Evolutionary conservation across 1,140 invertebrate genomes (phyloP), one percentile per base, ranked within the genome.

Genomic region (Polypedilum pembai): DNA sequence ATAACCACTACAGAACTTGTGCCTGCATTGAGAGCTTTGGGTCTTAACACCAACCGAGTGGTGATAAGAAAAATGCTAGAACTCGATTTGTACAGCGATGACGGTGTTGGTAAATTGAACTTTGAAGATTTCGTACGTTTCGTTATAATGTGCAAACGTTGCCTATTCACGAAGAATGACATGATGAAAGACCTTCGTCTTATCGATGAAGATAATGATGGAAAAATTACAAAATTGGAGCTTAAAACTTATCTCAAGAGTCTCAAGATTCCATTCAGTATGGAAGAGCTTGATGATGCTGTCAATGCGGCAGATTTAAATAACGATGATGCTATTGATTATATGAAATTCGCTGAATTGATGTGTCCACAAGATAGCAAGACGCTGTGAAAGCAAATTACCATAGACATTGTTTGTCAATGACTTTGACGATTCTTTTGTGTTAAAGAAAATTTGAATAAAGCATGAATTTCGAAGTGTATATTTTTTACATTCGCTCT

Each of bases 201-300:
- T 10, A 69, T 69, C 12, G 65, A 69, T 69, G 5, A 10, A 69
- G 18, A 69, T 69, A 69, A 69, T 20, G 65, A 69, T 18, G 65
- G 65, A 69, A 69, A 10, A 18, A 69, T 69, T 21, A 69, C 65
- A 18, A 69, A 69, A 69, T 69, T 69, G 65, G 65, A 20, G 17
- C 65, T 69, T 18, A 18, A 21, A 69, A 21, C 8, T 18, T 69
- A 69, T 69, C 20, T 69, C 17, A 18, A 21, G 17, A 10, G 17
- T 18, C 18, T 69, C n/a, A 20, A n/a, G 8, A 69, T 69, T 18
- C 65, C 65, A n/a, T 18, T 69, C 10, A 69, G 17, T 20, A 21
- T 18, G 3, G 65, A 69, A 7, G 65, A 69, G 17, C n/a, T 69
- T 69, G 65, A 21, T 8, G 65, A 69, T 8, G 20, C 20, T 69